Base-by-base conservation (phyloP, 2,113 vertebrate genomes). In the Gulo gulo region DNA sequence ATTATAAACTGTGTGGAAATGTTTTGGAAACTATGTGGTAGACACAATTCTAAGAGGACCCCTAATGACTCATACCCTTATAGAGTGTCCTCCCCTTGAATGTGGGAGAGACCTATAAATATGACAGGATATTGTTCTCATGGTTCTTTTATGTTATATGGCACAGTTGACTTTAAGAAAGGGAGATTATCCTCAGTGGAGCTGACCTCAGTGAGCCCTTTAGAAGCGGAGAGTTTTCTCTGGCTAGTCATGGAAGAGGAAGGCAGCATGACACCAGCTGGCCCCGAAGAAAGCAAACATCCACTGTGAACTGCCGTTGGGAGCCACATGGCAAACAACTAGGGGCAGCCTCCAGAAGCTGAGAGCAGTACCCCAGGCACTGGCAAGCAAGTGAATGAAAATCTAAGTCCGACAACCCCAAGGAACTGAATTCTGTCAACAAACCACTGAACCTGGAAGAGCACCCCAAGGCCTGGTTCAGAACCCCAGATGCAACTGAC, bases 81-180 rank as follows among this genome's bases (percentile, higher is more conserved):
- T 67, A 88, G 91, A 61, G 90, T 94, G 34, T 88, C 59, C 18
- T 88, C 21, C 15, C 20, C 65, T 91, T 24, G 29, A 93, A 74
- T 65, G 26, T 76, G 47, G 45, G 61, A 76, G 18, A 55, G 47
- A 39, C 34, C 21, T 88, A 67, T 61, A 81, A 61, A 93, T 96
- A 81, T 80, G 42, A 83, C 79, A 61, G 14, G 36, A 74, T 95
- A 36, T 47, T 45, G 71, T 31, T 89, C 14, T 50, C 52, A 65
- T 71, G 55, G 52, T 82, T 94, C 73, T 86, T 91, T 96, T 42
- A 65, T 93, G 59, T 50, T 86, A 59, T 76, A 88, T 83, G 83
- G 23, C 84, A 92, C 65, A 92, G 59, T 55, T 92, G 65, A 81
- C 92, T 93, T 69, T 85, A 96, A 74, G 39, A 93, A 96, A 95